Evolutionary conservation across 1,140 invertebrate genomes (phyloP).

Genomic region (Vollenhovia emeryi): DNA sequence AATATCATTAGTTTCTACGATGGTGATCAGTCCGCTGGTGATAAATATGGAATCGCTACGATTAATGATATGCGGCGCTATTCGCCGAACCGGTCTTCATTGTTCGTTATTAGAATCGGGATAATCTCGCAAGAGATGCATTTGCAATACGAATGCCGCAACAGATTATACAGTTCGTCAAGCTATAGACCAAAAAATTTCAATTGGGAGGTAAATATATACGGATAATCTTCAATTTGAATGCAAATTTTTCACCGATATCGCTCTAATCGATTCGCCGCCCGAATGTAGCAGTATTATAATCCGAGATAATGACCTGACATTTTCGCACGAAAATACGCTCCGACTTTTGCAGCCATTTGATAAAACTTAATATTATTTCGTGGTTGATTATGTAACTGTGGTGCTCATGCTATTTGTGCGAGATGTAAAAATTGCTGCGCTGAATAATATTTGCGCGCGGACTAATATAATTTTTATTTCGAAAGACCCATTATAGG

Average conservation of each 20-base stretch:
- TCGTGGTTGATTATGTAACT: background rate
- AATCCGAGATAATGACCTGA: slow-evolving; percentile 2
- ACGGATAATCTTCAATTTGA: slow-evolving; percentile 26
- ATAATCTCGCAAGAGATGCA: slow-evolving; percentile 5
- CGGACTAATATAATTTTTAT: slow-evolving; percentile 8
- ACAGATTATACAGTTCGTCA: slow-evolving; percentile 18
- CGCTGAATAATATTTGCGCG: background rate
- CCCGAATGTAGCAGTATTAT: background rate
- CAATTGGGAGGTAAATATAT: background rate
- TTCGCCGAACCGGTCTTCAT: slow-evolving; percentile 32
- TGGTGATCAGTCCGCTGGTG: slow-evolving; percentile 29
- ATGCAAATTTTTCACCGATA: slow-evolving; percentile 49
- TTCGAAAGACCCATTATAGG: background rate
- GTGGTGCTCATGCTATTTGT: background rate
- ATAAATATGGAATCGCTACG: slow-evolving; percentile 31
- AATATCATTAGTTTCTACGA: slow-evolving; percentile 61
- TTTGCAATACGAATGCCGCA: background rate
- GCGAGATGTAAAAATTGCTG: background rate
- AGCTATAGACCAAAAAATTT: slow-evolving; percentile 6
- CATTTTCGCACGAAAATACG: slow-evolving; percentile 17
- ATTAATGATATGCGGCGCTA: slow-evolving; percentile 35
- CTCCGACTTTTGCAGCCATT: slow-evolving; percentile 22
- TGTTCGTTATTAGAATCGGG: background rate
- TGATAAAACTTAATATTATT: slow-evolving; percentile 20
- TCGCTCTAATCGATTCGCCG: slow-evolving; percentile 28